phyloP scores from a whole-genome alignment of 2,888 invertebrate genomes.

The Listrodromus nycthemerus region DNA sequence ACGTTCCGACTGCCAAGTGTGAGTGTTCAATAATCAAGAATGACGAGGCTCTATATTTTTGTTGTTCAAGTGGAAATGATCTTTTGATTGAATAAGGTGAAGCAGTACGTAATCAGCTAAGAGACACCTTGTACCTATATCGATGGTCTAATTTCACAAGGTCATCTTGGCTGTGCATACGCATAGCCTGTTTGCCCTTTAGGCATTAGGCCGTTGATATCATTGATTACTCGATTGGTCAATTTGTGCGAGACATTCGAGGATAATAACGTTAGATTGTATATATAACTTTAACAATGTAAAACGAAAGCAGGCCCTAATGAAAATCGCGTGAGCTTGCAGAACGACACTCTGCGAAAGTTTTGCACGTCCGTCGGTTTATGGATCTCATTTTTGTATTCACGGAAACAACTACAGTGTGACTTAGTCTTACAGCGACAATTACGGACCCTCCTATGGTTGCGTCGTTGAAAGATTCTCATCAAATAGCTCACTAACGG shows the following conservation, averaged over 20 bases:
- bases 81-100: slow-evolving; percentile 3
- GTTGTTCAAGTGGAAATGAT: slow-evolving; percentile 2
- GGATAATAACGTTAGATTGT: slow-evolving; percentile 28
- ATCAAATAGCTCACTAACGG: not conserved
- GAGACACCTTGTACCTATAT: slow-evolving; percentile 16
- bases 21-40: slow-evolving; percentile 24
- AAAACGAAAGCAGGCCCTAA: slow-evolving; percentile 22
- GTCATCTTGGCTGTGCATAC: too few species aligned
- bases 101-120: slow-evolving; percentile 18
- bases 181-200: too few species aligned
- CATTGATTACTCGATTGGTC: slow-evolving; percentile 35
- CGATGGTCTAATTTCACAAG: too few species aligned
- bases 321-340: slow-evolving; percentile 24
- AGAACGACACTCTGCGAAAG: slow-evolving; percentile 29
- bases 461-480: not conserved
- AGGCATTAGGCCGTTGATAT: not conserved
- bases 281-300: slow-evolving; percentile 25
- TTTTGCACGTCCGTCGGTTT: slow-evolving; percentile 16
- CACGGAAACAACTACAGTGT: slow-evolving; percentile 3
- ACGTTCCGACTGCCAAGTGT: slow-evolving; percentile 59
- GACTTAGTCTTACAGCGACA: not conserved
- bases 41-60: slow-evolving; percentile 16
- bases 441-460: not conserved
- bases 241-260: slow-evolving; percentile 26
- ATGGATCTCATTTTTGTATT: slow-evolving; percentile 50